A percentile compares a stretch with the other conserved stretches of the same genome.
These are phyloP conservation scores for Entomobrya proxima DNA, from an alignment of 2,888 invertebrate genomes.

Conservation along the genomic window DNA sequence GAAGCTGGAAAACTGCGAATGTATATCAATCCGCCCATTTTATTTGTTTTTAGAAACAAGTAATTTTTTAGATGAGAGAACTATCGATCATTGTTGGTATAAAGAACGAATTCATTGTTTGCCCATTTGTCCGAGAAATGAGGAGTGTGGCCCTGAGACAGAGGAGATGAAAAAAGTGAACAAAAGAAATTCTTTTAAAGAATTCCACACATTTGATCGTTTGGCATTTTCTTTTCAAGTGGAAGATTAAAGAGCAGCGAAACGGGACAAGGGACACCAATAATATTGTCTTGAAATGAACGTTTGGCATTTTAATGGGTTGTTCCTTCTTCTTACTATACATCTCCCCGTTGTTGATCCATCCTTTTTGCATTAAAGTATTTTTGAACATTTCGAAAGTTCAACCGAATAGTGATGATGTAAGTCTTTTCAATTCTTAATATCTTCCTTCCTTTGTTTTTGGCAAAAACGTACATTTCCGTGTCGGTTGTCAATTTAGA, in stretches of 20 bases:
- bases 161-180: not conserved
- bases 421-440: not conserved
- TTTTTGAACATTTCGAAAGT: no score
- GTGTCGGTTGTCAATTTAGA: not conserved
- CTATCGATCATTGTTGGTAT: slow-evolving; percentile 8
- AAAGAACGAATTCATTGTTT: slow-evolving; percentile 3
- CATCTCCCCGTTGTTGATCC: no score
- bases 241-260: slow-evolving; percentile 17
- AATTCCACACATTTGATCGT: slow-evolving; percentile 10
- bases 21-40: not conserved
- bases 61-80: not conserved
- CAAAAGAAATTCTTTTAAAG: no score
- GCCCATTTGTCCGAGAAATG: not conserved
- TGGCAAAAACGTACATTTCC: not conserved
- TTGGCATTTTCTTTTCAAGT: not conserved
- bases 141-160: not conserved
- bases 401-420: slow-evolving; percentile 1
- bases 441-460: not conserved
- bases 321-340: not conserved
- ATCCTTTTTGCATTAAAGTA: no score
- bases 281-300: slow-evolving; percentile 11
- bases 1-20: not conserved
- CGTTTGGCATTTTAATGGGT: slow-evolving; percentile 14
- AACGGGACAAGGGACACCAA: slow-evolving; percentile 10
- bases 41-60: not conserved